Percentiles rank a stretch among this genome's conserved stretches.
phyloP scores from a whole-genome alignment of 2,113 vertebrate species.

The Hystrix brachyura region DNA sequence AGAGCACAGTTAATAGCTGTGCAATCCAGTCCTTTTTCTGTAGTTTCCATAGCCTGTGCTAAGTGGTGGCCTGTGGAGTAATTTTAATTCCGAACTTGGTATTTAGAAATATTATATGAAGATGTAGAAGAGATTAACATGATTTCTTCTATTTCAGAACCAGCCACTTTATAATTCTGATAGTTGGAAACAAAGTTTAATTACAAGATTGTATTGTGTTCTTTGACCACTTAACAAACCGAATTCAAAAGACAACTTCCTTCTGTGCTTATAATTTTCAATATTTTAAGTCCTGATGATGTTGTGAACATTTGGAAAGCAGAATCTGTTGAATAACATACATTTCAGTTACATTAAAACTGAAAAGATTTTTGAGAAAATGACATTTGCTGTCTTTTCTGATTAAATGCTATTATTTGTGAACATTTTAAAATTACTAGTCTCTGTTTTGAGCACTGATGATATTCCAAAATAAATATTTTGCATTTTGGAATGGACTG shows the following conservation, averaged over 20 bases:
- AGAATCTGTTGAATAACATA: constrained; percentile 56
- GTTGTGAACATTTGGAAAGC: constrained; percentile 63
- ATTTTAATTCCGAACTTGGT: constrained; percentile 56
- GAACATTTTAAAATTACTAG: constrained; percentile 32
- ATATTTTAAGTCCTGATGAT: constrained; percentile 60
- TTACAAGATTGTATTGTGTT: not conserved
- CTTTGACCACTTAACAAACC: constrained; percentile 44
- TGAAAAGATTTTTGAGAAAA: constrained; percentile 55
- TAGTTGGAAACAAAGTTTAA: constrained; percentile 56
- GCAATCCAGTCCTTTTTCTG: constrained; percentile 35
- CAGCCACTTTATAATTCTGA: constrained; percentile 24
- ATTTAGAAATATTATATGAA: constrained; percentile 62
- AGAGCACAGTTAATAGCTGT: constrained; percentile 51
- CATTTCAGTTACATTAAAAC: constrained; percentile 67
- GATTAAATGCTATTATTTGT: constrained; percentile 57
- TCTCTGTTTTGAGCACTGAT: constrained; percentile 15
- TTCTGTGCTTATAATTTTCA: constrained; percentile 39
- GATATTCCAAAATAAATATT: not conserved
- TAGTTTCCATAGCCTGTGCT: constrained; percentile 63
- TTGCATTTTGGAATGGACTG: not conserved
- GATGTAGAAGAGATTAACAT: not conserved
- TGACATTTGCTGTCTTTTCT: constrained; percentile 64
- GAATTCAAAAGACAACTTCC: constrained; percentile 56
- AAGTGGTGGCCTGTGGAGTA: constrained; percentile 31
- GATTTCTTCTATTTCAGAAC: constrained; percentile 9